Base-by-base conservation (phyloP, 2,113 vertebrate species). In the Fulica atra region DNA sequence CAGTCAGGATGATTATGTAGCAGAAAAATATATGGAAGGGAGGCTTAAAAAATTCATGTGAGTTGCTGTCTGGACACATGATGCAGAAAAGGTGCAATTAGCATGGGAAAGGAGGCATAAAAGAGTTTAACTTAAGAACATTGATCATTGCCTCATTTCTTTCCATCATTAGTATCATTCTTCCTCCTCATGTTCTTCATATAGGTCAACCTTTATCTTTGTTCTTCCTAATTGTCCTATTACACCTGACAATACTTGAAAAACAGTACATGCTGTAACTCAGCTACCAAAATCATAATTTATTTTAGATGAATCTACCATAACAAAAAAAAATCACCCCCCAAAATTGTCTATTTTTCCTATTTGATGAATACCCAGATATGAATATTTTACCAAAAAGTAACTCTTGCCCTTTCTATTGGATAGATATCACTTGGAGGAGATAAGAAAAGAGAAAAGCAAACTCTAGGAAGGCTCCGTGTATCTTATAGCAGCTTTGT, bases 181-280 rank as follows among this genome's bases (percentile, higher is more conserved):
- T 60, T 76, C 50, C 38, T 25, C 6, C 2, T 76, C 11, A 38
- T 10, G 16, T 59, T 73, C 25, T 7, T 40, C 56, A 18, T 40
- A 10, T 13, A 66, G 24, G 3, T 44, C 13, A 44, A 19, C 6
- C 11, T n/a, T 28, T 54, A 66, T 35, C 33, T 5, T 57, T 20
- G 7, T 51, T 78, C 71, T 81, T 77, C 17, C 8, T 61, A 1
- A 10, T 72, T 81, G 35, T 46, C 33, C 13, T 57, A 23, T 48
- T 17, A 40, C 17, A 72, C 0, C 0, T 57, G 19, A 28, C 40
- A 66, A 46, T 46, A 12, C 16, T 60, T 63, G 46, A 81, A 77
- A 72, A 81, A 4, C 29, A 63, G 24, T 12, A 33, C 16, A 71
- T 71, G 10, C 6, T 77, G 6, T 16, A 70, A 40, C 17, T 35